phyloP scores from a whole-genome alignment of 92 coral and sea anemone genomes.

The Isaurus tuberculatus region DNA sequence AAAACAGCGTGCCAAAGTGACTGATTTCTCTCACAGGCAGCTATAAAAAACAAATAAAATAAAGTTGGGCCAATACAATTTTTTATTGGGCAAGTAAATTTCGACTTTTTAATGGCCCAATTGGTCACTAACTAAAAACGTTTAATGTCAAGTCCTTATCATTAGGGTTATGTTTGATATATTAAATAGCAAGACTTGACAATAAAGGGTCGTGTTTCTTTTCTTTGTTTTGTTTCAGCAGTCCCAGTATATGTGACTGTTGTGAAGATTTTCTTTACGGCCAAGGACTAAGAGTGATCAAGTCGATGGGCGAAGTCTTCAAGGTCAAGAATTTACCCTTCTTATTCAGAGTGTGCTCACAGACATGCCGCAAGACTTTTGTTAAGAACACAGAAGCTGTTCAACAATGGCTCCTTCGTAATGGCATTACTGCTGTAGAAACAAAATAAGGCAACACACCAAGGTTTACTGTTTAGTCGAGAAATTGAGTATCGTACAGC shows the following conservation, averaged over 20 bases:
- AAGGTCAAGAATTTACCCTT: conserved; percentile 81
- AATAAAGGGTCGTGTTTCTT: background rate
- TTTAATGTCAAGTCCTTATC: no score
- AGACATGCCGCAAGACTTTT: conserved; percentile 83
- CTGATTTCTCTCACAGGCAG: no score
- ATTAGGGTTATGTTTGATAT: no score
- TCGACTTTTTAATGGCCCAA: no score
- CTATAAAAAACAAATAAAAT: no score
- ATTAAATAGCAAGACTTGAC: no score
- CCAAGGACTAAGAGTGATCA: conserved; percentile 87
- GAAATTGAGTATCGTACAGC: background rate
- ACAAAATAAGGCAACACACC: background rate
- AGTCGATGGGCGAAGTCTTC: conserved; percentile 72
- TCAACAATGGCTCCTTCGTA: conserved; percentile 73
- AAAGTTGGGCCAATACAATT: no score
- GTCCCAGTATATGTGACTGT: conserved; percentile 87
- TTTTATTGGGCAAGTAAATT: no score
- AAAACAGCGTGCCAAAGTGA: no score
- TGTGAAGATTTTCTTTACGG: conserved; percentile 90
- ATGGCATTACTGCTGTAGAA: conserved; percentile 37
- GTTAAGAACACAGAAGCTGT: conserved; percentile 76
- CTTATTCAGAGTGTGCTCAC: conserved; percentile 85
- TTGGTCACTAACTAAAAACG: no score
- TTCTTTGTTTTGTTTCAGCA: conserved; percentile 13
- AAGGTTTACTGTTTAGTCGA: background rate